Evolutionary conservation across 2,797 vertebrate species (phyloP).

Genomic region (Myioborus miniatus): DNA sequence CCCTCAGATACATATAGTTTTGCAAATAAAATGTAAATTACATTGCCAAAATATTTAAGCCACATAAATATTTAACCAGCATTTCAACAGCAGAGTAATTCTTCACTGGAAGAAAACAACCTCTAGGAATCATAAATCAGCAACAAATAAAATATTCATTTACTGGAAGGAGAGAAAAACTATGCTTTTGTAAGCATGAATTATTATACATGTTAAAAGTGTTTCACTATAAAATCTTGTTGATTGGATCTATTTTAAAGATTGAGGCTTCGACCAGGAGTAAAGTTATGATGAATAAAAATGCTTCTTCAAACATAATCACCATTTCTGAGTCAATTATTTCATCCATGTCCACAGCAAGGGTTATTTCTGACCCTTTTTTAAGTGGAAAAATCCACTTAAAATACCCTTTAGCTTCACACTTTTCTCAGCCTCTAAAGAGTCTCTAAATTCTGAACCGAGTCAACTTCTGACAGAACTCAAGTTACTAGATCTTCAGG

Average conservation of each 20-base stretch:
- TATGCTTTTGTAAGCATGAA: background rate
- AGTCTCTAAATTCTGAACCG: background rate
- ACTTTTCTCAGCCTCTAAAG: background rate
- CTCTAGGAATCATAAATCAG: background rate
- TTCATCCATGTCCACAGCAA: background rate
- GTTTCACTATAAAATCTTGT: background rate
- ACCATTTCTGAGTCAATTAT: background rate
- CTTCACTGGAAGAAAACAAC: background rate
- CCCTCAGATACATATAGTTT: background rate
- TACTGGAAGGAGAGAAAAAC: background rate
- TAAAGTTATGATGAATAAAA: background rate
- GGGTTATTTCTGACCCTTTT: background rate
- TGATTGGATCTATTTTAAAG: background rate
- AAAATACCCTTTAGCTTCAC: background rate
- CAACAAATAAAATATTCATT: background rate
- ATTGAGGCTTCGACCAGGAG: background rate
- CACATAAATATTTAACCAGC: background rate
- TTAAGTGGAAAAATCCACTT: background rate
- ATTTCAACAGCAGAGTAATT: background rate
- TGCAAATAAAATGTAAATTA: background rate
- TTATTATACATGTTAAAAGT: background rate
- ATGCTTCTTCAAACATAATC: accelerated
- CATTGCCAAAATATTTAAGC: background rate
- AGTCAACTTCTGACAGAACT: background rate
- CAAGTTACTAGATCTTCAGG: background rate